A percentile compares a stretch with the other conserved stretches of the same genome.
phyloP scores from a whole-genome alignment of 2,113 vertebrate genomes.

The Aplodontia rufa region DNA sequence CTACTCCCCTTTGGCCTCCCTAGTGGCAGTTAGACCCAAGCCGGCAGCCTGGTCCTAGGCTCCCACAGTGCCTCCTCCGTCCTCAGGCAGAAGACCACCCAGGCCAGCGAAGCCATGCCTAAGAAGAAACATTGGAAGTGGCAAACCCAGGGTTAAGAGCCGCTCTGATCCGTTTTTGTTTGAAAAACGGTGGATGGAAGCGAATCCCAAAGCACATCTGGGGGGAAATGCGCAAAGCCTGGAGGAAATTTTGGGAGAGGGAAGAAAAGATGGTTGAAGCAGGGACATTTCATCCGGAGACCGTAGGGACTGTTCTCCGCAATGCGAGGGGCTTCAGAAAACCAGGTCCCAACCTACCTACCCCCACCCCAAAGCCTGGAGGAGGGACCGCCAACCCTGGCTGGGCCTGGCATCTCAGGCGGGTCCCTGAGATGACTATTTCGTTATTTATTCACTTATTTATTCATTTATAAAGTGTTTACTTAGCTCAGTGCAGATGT shows the following conservation, averaged over 20 bases:
- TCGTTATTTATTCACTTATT: conserved; percentile 87
- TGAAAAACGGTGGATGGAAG: conserved; percentile 50
- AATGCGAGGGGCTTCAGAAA: not conserved
- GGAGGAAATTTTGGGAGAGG: conserved; percentile 35
- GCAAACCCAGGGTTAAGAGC: conserved; percentile 39
- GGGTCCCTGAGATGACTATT: conserved; percentile 66
- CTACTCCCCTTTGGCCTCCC: not conserved
- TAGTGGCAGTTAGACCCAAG: not conserved
- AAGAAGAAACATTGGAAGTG: not conserved
- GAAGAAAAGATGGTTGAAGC: not conserved
- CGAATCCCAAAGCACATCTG: conserved; percentile 41
- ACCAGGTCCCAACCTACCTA: not conserved
- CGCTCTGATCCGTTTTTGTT: conserved; percentile 28
- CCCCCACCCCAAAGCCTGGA: not conserved
- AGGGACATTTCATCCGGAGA: not conserved
- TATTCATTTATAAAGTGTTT: conserved; percentile 89
- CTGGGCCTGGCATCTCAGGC: not conserved
- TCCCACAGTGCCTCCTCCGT: rapidly evolving
- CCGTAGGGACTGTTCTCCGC: not conserved
- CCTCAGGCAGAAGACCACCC: not conserved
- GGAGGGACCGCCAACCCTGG: not conserved
- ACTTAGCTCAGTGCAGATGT: conserved; percentile 86
- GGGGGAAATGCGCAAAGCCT: not conserved
- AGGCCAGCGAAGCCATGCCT: not conserved
- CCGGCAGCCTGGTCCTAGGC: not conserved